These are phyloP conservation scores for Cygnus atratus DNA, from an alignment of 2,113 vertebrate species.

Conservation along the genomic window DNA sequence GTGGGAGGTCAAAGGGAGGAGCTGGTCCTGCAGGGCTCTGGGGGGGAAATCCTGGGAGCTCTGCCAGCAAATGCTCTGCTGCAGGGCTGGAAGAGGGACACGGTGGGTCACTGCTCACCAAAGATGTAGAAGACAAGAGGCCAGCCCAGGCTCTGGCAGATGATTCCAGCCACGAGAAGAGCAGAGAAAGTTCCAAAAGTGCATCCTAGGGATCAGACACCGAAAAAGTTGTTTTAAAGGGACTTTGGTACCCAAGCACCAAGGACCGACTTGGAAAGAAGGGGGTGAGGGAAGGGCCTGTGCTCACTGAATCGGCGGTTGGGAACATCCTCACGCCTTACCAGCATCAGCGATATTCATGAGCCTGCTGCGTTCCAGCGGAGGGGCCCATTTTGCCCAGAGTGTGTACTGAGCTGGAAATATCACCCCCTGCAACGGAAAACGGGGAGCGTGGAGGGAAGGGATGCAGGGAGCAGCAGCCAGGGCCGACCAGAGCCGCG, in stretches of 20 bases:
- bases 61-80: not conserved
- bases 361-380: constrained; percentile 76
- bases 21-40: not conserved
- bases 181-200: constrained; percentile 79
- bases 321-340: not conserved
- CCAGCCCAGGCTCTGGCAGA: constrained; percentile 80
- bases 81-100: not conserved
- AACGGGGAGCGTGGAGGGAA: not conserved
- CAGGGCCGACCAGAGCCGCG: not conserved
- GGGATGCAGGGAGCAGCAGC: not conserved
- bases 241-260: not conserved
- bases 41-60: not conserved
- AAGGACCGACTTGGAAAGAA: not conserved
- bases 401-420: constrained; percentile 80
- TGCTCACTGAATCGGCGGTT: not conserved
- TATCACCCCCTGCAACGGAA: constrained; percentile 68
- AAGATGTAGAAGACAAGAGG: constrained; percentile 82
- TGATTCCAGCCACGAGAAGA: constrained; percentile 75
- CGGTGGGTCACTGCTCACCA: constrained; percentile 58
- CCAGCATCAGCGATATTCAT: constrained; percentile 70
- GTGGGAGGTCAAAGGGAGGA: not conserved
- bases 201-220: constrained; percentile 17
- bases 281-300: not conserved
- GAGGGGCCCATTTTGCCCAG: constrained; percentile 82
- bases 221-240: not conserved